Evolutionary conservation across 2,888 invertebrate genomes (phyloP), one percentile per base, ranked within the genome.

Genomic region (Oligia latruncula): DNA sequence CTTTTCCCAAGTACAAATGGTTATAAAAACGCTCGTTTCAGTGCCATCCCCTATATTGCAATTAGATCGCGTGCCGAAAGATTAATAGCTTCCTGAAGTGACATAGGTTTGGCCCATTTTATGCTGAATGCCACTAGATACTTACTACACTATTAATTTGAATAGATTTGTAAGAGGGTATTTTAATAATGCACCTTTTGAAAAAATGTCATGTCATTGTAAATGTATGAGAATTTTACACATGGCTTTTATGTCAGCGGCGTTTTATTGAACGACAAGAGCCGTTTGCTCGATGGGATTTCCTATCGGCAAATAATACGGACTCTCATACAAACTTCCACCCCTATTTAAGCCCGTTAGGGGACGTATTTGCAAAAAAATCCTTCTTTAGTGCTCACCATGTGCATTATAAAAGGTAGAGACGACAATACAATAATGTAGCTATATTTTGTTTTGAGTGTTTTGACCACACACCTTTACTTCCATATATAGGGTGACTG

Each of bases 31-130:
- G 86, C 85, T 84, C 49, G 79, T 83, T 86, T 84, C 75, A 79
- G 64, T 40, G 84, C 82, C 81, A 75, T 78, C 78, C 84, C 87
- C 78, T 80, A 89, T 87, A 91, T 89, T 85, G 89, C 88, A 90
- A 90, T 90, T 85, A 85, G 82, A 88, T 90, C 87, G 90, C 90
- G 90, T 91, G 90, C 84, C 80, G 76, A 74, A 89, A 91, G 90
- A 91, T 91, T 91, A 91, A 91, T 91, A 90, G 83, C 60, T 80
- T 88, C 80, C 82, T 85, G 87, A 87, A 87, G 90, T 86, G 90
- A 91, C 90, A 89, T 84, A 89, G 88, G 87, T 86, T 82, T 88
- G 82, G 78, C 87, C 87, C 80, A 84, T 89, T 86, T 89, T 84
- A 81, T 87, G 82, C 79, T 84, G 81, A 87, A 89, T 85, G 77